Evolutionary conservation across 2,797 vertebrate genomes (phyloP).

Genomic region (Nannoperca australis): DNA sequence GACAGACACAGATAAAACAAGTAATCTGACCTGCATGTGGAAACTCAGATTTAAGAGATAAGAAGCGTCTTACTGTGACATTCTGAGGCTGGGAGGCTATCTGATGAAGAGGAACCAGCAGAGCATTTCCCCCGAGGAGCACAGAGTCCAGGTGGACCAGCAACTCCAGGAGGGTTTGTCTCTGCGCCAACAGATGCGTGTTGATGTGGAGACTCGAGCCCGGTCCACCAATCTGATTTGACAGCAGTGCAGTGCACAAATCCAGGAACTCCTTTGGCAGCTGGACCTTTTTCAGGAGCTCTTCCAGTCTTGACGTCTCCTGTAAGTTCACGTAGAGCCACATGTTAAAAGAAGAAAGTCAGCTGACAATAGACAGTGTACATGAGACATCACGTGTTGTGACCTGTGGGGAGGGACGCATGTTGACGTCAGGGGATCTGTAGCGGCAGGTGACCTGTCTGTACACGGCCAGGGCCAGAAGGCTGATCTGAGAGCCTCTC

Average conservation of each 20-base stretch:
- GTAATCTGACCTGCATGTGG: background rate
- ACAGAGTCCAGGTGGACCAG: conserved; percentile 81
- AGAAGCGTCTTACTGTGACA: conserved; percentile 61
- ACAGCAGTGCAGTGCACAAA: conserved; percentile 77
- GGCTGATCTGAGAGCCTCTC: conserved; percentile 30
- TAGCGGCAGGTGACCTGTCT: conserved; percentile 77
- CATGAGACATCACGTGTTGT: background rate
- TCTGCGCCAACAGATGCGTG: conserved; percentile 34
- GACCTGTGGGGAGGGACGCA: conserved; percentile 69
- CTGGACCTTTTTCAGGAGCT: conserved; percentile 54
- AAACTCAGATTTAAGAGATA: background rate
- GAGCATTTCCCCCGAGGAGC: conserved; percentile 64
- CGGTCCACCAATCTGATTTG: conserved; percentile 59
- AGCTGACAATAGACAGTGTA: background rate
- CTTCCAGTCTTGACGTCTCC: conserved; percentile 48
- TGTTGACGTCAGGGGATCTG: conserved; percentile 44
- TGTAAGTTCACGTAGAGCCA: conserved; percentile 16
- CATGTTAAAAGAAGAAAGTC: background rate
- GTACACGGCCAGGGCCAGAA: conserved; percentile 78
- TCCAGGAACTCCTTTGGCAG: conserved; percentile 35
- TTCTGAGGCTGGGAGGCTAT: conserved; percentile 75
- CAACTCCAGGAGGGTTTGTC: conserved; percentile 77
- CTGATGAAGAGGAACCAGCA: conserved; percentile 73
- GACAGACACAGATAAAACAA: background rate
- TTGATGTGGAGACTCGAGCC: conserved; percentile 42